Evolutionary conservation across 2,888 invertebrate species (phyloP).

Genomic region (Cantharis nigra): DNA sequence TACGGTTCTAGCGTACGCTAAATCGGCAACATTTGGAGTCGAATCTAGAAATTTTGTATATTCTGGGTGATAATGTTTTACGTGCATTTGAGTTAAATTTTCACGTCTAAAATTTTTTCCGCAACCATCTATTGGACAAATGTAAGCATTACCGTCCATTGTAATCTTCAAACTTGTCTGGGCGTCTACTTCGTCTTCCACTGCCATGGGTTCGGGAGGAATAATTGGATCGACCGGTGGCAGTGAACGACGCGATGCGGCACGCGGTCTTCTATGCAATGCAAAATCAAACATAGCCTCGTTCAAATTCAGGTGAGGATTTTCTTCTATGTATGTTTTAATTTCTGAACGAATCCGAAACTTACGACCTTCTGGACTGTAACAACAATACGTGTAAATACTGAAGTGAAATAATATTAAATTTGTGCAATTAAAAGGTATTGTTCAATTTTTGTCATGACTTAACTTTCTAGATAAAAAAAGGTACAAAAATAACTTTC

Average conservation of each 20-base stretch:
- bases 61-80: slow-evolving; percentile 91
- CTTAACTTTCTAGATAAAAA: not conserved
- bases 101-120: slow-evolving; percentile 90
- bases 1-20: slow-evolving; percentile 80
- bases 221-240: slow-evolving; percentile 3
- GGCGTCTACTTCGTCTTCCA: slow-evolving; percentile 30
- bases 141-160: slow-evolving; percentile 68
- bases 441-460: not conserved
- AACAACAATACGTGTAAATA: not conserved
- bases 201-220: slow-evolving; percentile 1
- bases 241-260: not conserved
- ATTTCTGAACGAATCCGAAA: slow-evolving; percentile 65
- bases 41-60: slow-evolving; percentile 74
- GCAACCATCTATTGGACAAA: slow-evolving; percentile 82
- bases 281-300: slow-evolving; percentile 64
- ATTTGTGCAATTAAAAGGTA: not conserved
- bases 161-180: slow-evolving; percentile 49
- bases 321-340: slow-evolving; percentile 57
- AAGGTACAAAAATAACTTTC: not conserved
- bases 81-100: slow-evolving; percentile 88
- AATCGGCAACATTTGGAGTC: slow-evolving; percentile 84
- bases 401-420: not conserved
- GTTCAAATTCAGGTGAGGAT: slow-evolving; percentile 55
- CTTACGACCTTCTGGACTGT: slow-evolving; percentile 63
- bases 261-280: slow-evolving; percentile 57